Conservation (phyloP, 2,888 invertebrate genomes). For the Alentia gelatinosa region DNA sequence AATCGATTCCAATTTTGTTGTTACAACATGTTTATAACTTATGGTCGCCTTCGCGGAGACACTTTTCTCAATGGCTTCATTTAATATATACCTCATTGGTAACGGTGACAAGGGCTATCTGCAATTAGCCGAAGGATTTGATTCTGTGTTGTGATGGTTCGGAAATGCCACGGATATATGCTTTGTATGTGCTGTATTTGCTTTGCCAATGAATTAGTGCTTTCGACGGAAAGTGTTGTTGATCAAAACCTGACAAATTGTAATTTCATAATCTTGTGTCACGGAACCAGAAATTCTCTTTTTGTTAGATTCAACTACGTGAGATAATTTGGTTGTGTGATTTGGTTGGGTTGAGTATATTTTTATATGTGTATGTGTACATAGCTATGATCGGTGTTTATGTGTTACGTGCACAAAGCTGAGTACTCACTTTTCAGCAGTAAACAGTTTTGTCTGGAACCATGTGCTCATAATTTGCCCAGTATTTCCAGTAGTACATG, state of each 20-base stretch:
- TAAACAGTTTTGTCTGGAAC: too few species aligned
- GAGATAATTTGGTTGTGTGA: not conserved
- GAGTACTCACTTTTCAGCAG: too few species aligned
- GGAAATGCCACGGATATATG: not conserved
- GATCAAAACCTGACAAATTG: too few species aligned
- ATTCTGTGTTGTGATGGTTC: not conserved
- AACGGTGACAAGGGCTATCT: conserved; percentile 5
- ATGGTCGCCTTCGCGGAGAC: not conserved
- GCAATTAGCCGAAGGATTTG: not conserved
- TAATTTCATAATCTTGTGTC: not conserved
- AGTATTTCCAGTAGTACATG: too few species aligned
- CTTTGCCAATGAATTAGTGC: not conserved
- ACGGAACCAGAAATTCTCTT: not conserved
- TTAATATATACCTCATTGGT: conserved; percentile 32
- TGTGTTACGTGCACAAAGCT: too few species aligned
- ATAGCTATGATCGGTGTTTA: too few species aligned
- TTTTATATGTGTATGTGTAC: not conserved
- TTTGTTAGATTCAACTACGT: not conserved
- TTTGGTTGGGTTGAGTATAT: not conserved
- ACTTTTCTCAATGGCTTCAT: not conserved
- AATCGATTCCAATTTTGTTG: not conserved
- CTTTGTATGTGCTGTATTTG: not conserved
- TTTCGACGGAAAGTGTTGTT: not conserved
- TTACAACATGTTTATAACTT: conserved; percentile 28
- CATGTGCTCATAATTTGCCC: too few species aligned